These are phyloP conservation scores for Drosophila lowei DNA, from an alignment of 1,140 invertebrate genomes.

Conservation along the genomic window DNA sequence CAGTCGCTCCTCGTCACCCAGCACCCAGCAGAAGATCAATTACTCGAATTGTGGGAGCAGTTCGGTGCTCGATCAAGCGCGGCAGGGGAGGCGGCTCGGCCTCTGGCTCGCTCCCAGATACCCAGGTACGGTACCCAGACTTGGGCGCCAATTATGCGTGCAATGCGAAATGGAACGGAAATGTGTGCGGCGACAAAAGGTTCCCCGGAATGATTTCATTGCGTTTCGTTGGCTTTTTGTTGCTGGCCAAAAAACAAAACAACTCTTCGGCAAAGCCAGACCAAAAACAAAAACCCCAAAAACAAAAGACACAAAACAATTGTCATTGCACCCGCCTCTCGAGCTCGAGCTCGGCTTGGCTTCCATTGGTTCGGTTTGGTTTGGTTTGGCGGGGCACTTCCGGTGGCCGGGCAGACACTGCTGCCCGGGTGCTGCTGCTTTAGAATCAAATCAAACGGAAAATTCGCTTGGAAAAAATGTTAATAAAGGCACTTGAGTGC, in stretches of 20 bases:
- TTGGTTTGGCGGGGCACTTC: slow-evolving; percentile 65
- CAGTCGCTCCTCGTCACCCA: background rate
- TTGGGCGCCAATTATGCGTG: slow-evolving; percentile 77
- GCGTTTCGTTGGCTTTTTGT: slow-evolving; percentile 22
- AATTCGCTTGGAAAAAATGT: slow-evolving; percentile 53
- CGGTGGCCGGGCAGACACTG: slow-evolving; percentile 44
- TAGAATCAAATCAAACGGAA: slow-evolving; percentile 77
- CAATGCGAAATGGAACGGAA: slow-evolving; percentile 81
- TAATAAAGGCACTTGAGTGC: slow-evolving; percentile 51
- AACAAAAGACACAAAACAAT: slow-evolving; percentile 41
- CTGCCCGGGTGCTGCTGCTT: slow-evolving; percentile 21
- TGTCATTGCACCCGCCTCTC: slow-evolving; percentile 30
- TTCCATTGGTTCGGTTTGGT: slow-evolving; percentile 43
- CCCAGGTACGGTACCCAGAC: no score
- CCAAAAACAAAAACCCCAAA: slow-evolving; percentile 26
- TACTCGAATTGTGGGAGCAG: slow-evolving; percentile 64
- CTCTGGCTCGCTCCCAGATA: no score
- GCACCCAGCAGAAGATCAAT: slow-evolving; percentile 70
- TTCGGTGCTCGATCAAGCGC: slow-evolving; percentile 70
- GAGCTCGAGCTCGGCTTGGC: slow-evolving; percentile 35
- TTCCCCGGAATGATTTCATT: slow-evolving; percentile 59
- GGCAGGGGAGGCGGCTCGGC: slow-evolving; percentile 20
- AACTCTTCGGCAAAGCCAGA: slow-evolving; percentile 53
- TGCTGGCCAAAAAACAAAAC: slow-evolving; percentile 18
- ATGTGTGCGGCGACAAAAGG: slow-evolving; percentile 62